phyloP scores from a whole-genome alignment of 2,113 vertebrate species.

The Mesocricetus auratus region DNA sequence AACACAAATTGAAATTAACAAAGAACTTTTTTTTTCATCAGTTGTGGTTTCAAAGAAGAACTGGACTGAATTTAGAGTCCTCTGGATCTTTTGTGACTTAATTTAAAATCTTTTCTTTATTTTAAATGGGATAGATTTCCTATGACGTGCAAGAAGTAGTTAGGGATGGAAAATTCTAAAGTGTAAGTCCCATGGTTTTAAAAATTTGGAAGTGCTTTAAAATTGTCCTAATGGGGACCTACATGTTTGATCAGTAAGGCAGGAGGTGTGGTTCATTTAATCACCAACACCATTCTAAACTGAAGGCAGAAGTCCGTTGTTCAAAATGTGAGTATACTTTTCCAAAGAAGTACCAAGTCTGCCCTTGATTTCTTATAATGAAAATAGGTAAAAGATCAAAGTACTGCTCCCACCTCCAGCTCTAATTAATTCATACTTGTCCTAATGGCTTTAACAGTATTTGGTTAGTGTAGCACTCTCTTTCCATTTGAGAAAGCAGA shows the following conservation, averaged over 20 bases:
- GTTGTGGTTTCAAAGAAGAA: slow-evolving; percentile 73
- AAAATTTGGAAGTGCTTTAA: slow-evolving; percentile 64
- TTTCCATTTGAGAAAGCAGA: slow-evolving; percentile 16
- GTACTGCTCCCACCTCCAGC: not conserved
- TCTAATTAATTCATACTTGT: not conserved
- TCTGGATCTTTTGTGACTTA: slow-evolving; percentile 74
- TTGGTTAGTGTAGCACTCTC: not conserved
- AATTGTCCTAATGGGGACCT: slow-evolving; percentile 45
- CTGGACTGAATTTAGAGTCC: slow-evolving; percentile 74
- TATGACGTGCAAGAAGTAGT: slow-evolving; percentile 56
- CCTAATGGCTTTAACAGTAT: not conserved
- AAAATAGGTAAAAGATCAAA: slow-evolving; percentile 34
- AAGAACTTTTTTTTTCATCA: slow-evolving; percentile 57
- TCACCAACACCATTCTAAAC: slow-evolving; percentile 37
- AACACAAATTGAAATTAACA: slow-evolving; percentile 60
- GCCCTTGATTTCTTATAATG: not conserved
- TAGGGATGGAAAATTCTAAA: slow-evolving; percentile 75
- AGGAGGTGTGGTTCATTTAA: slow-evolving; percentile 47
- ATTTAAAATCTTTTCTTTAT: slow-evolving; percentile 78
- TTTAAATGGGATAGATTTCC: slow-evolving; percentile 77
- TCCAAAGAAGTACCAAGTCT: not conserved
- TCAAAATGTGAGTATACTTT: slow-evolving; percentile 47
- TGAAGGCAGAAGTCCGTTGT: slow-evolving; percentile 11
- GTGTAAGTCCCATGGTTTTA: slow-evolving; percentile 60
- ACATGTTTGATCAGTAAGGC: slow-evolving; percentile 20